Evolutionary conservation across 2,797 vertebrate species (phyloP).

Genomic region (Acanthornis magna): DNA sequence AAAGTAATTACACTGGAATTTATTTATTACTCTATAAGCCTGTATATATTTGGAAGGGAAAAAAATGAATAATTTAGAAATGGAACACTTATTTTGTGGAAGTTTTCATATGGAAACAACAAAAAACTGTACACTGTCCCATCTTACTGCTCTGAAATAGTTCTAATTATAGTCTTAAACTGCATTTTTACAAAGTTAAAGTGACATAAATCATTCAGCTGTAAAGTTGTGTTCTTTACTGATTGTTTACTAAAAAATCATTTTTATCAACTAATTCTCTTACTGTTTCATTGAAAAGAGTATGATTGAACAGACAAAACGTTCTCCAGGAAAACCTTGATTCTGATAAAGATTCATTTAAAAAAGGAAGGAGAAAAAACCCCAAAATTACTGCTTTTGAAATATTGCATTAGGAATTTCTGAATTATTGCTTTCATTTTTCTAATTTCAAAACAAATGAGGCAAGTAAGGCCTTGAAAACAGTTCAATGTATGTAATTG

Average conservation of each 20-base stretch:
- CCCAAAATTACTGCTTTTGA: background rate
- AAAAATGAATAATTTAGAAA: background rate
- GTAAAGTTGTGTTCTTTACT: background rate
- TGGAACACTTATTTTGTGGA: background rate
- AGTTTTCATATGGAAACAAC: background rate
- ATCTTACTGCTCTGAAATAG: background rate
- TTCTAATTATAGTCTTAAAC: background rate
- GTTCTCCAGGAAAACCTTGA: background rate
- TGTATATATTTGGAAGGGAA: background rate
- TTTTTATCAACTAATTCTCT: background rate
- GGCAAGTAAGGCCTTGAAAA: background rate
- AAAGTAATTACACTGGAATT: background rate
- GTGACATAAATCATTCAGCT: background rate
- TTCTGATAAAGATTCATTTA: background rate
- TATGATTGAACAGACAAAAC: background rate
- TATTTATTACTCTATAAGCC: background rate
- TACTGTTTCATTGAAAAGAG: background rate
- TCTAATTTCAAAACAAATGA: background rate
- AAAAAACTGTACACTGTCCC: background rate
- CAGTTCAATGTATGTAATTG: background rate
- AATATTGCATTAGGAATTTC: background rate
- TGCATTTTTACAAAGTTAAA: background rate
- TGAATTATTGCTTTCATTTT: background rate
- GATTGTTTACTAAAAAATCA: background rate
- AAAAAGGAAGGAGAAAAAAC: background rate